These are phyloP conservation scores for Odontocerum albicorne DNA, from an alignment of 2,888 invertebrate species.

Conservation along the genomic window DNA sequence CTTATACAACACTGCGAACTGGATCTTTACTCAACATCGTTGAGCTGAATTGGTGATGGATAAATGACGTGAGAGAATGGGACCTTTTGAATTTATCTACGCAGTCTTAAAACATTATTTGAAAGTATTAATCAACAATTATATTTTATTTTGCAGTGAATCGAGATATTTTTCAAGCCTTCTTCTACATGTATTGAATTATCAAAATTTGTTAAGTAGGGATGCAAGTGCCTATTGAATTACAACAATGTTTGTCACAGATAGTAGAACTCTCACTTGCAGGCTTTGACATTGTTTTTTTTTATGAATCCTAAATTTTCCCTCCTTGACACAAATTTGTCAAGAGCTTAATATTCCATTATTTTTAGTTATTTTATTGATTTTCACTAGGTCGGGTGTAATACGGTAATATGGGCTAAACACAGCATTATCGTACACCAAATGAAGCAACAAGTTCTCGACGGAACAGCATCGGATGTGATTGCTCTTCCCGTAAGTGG, in stretches of 20 bases:
- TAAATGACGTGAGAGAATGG: no score
- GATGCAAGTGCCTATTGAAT: no score
- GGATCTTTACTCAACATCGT: no score
- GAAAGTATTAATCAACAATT: no score
- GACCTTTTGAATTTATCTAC: no score
- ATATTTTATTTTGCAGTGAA: no score
- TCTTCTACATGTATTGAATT: no score
- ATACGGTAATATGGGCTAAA: conserved; percentile 67
- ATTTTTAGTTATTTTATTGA: background rate
- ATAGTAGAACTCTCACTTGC: background rate
- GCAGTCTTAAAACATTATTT: no score
- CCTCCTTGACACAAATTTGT: background rate
- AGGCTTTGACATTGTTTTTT: background rate
- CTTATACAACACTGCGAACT: no score
- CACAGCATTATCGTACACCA: conserved; percentile 68
- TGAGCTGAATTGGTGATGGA: no score
- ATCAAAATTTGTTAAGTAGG: no score
- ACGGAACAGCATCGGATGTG: conserved; percentile 71
- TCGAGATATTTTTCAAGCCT: no score
- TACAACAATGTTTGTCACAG: background rate
- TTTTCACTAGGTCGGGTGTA: conserved; percentile 69
- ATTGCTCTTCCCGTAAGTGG: conserved; percentile 69
- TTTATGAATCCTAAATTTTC: background rate
- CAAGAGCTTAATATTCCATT: background rate
- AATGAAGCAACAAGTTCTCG: conserved; percentile 67